Evolutionary conservation across 2,113 vertebrate species (phyloP).

Genomic region (Megatriorchis doriae): DNA sequence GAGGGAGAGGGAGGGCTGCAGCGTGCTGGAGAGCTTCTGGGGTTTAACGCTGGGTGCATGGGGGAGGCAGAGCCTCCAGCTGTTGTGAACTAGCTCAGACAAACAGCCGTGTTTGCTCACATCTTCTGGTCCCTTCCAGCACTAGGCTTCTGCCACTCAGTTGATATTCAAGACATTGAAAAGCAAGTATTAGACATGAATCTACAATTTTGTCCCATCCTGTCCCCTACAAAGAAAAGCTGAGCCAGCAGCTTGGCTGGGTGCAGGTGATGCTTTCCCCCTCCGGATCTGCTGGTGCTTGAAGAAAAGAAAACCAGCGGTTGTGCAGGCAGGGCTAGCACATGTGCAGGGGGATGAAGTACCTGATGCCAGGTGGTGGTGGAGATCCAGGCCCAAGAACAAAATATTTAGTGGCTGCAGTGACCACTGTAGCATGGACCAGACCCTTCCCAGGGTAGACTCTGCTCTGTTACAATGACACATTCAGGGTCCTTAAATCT

Average conservation of each 20-base stretch:
- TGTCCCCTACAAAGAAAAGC: neutral
- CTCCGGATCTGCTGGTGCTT: fast-evolving
- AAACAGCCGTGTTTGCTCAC: neutral
- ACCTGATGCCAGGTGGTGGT: neutral
- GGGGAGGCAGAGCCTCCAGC: neutral
- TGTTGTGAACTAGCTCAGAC: fast-evolving
- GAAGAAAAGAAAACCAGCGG: fast-evolving
- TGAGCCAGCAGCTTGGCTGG: neutral
- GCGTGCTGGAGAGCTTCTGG: neutral
- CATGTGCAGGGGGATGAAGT: fast-evolving
- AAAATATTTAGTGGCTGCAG: neutral
- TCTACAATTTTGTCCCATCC: neutral
- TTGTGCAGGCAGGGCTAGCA: neutral
- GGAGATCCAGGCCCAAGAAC: neutral
- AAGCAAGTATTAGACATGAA: fast-evolving
- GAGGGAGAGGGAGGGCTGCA: neutral
- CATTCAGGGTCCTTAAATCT: fast-evolving
- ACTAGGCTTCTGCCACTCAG: fast-evolving
- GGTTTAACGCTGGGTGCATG: fast-evolving
- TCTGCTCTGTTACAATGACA: neutral
- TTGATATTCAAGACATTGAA: too few species aligned
- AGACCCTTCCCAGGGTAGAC: neutral
- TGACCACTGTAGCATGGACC: fast-evolving
- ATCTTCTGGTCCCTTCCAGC: neutral
- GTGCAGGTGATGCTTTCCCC: neutral